Conservation (phyloP, 2,797 vertebrate genomes). For the Malurus splendens region DNA sequence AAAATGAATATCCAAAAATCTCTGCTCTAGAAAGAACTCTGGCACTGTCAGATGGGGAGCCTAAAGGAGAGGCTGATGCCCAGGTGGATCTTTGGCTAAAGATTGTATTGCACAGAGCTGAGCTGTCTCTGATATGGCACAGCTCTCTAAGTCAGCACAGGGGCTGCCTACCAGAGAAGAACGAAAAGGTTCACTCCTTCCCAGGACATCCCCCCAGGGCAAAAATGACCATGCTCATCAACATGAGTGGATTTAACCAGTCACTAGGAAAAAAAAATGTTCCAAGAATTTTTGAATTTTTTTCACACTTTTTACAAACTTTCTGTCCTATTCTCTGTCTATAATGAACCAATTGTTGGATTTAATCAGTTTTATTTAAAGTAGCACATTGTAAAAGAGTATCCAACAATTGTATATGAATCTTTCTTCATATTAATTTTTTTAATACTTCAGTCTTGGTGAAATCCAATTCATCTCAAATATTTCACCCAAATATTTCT, state of each 20-base stretch:
- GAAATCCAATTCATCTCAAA: neutral
- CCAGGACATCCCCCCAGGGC: neutral
- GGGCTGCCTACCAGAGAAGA: rapidly evolving
- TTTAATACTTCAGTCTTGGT: neutral
- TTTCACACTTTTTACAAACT: neutral
- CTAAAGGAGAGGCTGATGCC: neutral
- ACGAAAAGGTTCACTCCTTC: neutral
- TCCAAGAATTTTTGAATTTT: neutral
- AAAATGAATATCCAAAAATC: neutral
- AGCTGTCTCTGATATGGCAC: neutral
- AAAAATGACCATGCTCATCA: neutral
- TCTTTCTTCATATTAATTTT: neutral
- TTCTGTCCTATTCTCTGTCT: neutral
- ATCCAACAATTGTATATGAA: neutral
- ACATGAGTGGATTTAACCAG: neutral
- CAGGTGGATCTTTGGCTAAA: neutral
- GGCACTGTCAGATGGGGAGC: neutral
- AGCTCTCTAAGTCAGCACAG: neutral
- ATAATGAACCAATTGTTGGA: neutral
- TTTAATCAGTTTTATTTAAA: neutral
- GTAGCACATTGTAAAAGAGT: neutral
- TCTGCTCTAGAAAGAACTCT: neutral
- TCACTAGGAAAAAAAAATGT: neutral
- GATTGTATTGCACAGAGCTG: neutral
- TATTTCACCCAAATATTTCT: neutral